Evolutionary conservation across 2,888 invertebrate genomes (phyloP).

Genomic region (Melitaea athalia): DNA sequence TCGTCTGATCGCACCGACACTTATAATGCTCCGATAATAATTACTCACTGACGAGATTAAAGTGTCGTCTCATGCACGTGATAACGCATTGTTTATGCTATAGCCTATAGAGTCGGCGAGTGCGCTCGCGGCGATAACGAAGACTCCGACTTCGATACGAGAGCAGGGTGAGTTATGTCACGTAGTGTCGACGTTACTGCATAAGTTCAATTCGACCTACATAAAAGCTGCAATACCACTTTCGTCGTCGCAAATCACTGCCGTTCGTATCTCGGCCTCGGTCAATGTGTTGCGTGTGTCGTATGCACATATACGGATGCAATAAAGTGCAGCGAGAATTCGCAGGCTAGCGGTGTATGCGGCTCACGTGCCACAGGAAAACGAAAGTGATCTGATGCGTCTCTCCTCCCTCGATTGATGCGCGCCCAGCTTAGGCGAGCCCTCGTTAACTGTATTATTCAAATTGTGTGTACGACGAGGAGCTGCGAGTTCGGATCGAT

Average conservation of each 20-base stretch:
- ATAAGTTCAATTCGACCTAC: conserved; percentile 72
- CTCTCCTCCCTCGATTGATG: conserved; percentile 76
- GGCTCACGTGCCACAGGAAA: conserved; percentile 75
- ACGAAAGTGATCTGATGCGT: conserved; percentile 79
- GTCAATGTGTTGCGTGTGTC: conserved; percentile 79
- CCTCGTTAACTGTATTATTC: conserved; percentile 76
- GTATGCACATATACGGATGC: conserved; percentile 80
- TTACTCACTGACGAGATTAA: conserved; percentile 71
- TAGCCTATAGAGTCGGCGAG: conserved; percentile 1
- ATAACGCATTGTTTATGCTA: conserved; percentile 31
- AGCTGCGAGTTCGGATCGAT: conserved; percentile 56
- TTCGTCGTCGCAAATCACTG: conserved; percentile 81
- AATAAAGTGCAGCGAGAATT: conserved; percentile 79
- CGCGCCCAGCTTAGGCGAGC: conserved; percentile 67
- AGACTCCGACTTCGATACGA: conserved; percentile 5
- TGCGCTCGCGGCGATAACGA: conserved; percentile 12
- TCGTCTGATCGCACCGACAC: conserved; percentile 72
- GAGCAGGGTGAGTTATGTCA: conserved; percentile 45
- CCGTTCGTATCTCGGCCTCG: conserved; percentile 78
- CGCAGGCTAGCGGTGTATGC: conserved; percentile 73
- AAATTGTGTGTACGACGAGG: conserved; percentile 64
- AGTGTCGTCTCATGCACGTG: conserved; percentile 54
- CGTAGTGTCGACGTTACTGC: conserved; percentile 73
- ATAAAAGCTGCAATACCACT: conserved; percentile 81
- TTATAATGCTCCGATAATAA: conserved; percentile 73